Evolutionary conservation across 2,888 invertebrate genomes (phyloP).

Genomic region (Philaethria dido): DNA sequence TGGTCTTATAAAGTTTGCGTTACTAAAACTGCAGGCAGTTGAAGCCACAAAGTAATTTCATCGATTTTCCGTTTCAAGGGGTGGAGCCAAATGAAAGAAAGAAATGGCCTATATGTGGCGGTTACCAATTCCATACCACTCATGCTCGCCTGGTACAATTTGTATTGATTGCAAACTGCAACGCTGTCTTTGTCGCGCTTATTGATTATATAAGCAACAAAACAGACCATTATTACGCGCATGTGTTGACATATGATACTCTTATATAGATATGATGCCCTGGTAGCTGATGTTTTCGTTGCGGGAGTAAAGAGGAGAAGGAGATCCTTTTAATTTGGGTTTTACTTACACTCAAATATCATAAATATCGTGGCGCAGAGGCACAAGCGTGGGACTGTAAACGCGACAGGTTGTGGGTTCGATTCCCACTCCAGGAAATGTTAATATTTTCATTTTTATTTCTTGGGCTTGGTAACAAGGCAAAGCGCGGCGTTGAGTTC

Average conservation of each 20-base stretch:
- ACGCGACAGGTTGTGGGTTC: too few species aligned
- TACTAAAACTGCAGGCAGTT: too few species aligned
- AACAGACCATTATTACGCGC: too few species aligned
- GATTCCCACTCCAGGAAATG: too few species aligned
- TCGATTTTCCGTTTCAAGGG: neutral
- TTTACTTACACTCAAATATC: too few species aligned
- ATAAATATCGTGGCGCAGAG: too few species aligned
- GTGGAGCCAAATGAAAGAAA: slow-evolving; percentile 2
- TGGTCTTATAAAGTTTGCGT: too few species aligned
- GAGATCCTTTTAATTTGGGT: neutral
- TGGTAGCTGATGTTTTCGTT: slow-evolving; percentile 13
- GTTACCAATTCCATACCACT: neutral
- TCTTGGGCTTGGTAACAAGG: too few species aligned
- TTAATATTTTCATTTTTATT: too few species aligned
- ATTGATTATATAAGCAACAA: neutral
- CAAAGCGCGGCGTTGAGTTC: too few species aligned
- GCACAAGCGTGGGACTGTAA: too few species aligned
- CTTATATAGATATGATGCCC: neutral
- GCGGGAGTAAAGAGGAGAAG: slow-evolving; percentile 21
- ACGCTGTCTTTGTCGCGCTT: slow-evolving; percentile 10
- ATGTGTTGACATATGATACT: neutral
- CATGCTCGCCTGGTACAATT: slow-evolving; percentile 35
- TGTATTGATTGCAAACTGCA: slow-evolving; percentile 31
- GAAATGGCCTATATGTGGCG: neutral
- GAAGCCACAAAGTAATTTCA: neutral